A percentile compares a stretch with the other conserved stretches of the same genome.
Evolutionary conservation across 2,888 invertebrate species (phyloP).

Genomic region (Boloria selene): DNA sequence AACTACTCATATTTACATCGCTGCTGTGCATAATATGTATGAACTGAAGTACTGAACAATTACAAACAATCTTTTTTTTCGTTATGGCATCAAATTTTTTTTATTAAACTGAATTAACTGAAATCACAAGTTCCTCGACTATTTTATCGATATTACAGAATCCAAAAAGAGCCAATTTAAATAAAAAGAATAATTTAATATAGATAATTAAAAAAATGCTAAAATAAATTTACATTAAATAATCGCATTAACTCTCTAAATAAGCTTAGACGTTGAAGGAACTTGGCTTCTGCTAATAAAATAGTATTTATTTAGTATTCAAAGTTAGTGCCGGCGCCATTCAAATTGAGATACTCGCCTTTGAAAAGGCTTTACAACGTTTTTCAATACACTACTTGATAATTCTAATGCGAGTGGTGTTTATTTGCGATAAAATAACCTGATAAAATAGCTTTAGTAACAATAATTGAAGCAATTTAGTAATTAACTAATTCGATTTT

Average conservation of each 20-base stretch:
- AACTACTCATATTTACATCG: no score
- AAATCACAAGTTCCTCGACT: no score
- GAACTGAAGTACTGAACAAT: no score
- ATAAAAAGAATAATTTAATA: no score
- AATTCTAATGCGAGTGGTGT: constrained; percentile 8
- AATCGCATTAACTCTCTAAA: constrained; percentile 8
- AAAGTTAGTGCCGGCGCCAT: constrained; percentile 41
- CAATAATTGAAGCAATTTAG: constrained; percentile 11
- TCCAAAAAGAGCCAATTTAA: no score
- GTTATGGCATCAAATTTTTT: no score
- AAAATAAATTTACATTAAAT: constrained; percentile 1
- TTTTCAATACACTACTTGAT: constrained; percentile 29
- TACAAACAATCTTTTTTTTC: no score
- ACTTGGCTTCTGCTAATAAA: constrained; percentile 20
- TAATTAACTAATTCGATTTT: neutral
- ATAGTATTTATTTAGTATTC: constrained; percentile 41
- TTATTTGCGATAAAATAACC: neutral
- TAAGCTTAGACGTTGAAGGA: constrained; percentile 1
- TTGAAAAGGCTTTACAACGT: constrained; percentile 33
- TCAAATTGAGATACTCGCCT: constrained; percentile 44
- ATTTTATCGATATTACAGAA: no score
- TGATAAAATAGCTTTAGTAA: constrained; percentile 1
- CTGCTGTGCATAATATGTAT: no score
- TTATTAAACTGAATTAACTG: no score
- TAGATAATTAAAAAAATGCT: neutral